These are phyloP conservation scores for Enteromius unitaeniatus DNA, from an alignment of 2,797 vertebrate species.

Conservation along the genomic window DNA sequence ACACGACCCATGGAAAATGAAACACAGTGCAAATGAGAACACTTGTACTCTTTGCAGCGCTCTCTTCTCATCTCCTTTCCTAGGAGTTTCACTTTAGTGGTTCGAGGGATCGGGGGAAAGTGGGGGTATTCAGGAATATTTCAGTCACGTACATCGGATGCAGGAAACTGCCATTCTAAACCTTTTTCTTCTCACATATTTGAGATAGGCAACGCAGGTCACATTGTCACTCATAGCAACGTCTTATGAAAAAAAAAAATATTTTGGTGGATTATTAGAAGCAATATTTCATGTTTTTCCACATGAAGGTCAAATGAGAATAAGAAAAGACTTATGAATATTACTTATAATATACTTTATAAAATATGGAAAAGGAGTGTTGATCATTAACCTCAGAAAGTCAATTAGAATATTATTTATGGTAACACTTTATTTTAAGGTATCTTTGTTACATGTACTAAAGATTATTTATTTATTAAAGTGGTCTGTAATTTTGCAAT, in stretches of 20 bases:
- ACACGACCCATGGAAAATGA: slow-evolving; percentile 89
- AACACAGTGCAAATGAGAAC: slow-evolving; percentile 80
- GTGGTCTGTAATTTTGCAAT: not conserved
- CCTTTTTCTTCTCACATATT: not conserved
- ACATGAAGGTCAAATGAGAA: not conserved
- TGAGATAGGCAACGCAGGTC: not conserved
- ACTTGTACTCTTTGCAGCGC: slow-evolving; percentile 66
- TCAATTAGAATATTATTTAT: not conserved
- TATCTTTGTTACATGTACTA: not conserved
- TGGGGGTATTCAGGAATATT: not conserved
- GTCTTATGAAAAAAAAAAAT: not conserved
- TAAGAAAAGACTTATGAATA: not conserved
- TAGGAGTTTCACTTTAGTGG: slow-evolving; percentile 87
- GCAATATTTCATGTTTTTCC: not conserved
- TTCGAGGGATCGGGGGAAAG: not conserved
- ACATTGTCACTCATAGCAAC: not conserved
- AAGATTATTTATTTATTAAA: not conserved
- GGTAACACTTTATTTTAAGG: not conserved
- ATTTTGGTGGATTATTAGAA: not conserved
- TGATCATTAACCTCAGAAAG: not conserved
- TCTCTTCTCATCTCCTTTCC: slow-evolving; percentile 53
- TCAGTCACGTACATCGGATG: not conserved
- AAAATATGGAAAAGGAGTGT: not conserved
- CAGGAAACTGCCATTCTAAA: not conserved
- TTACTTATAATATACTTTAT: not conserved